Percentiles rank a stretch among this genome's conserved stretches.
Evolutionary conservation across 2,888 invertebrate genomes (phyloP).

Genomic region (Scaptodrosophila latifasciaeformis): DNA sequence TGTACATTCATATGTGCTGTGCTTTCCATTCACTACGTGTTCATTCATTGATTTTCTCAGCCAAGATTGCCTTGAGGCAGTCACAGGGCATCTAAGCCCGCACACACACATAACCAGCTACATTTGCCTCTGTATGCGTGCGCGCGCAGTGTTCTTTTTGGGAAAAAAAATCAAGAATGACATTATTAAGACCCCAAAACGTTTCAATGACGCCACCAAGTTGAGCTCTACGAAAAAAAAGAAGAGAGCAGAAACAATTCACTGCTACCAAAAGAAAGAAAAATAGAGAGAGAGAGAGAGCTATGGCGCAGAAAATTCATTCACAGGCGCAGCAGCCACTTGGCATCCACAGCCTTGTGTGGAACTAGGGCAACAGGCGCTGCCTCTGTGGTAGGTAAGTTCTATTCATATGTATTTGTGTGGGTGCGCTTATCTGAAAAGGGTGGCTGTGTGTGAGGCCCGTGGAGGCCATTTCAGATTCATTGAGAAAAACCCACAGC

Average conservation of each 20-base stretch:
- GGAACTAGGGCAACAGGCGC: slow-evolving; percentile 57
- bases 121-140: slow-evolving; percentile 1
- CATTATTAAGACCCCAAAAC: slow-evolving; percentile 23
- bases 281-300: neutral
- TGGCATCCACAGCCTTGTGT: slow-evolving; percentile 53
- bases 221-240: slow-evolving; percentile 39
- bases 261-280: slow-evolving; percentile 7
- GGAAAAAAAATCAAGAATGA: slow-evolving; percentile 30
- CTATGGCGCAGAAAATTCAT: slow-evolving; percentile 42
- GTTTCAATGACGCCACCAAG: slow-evolving; percentile 48
- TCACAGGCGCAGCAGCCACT: slow-evolving; percentile 49
- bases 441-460: slow-evolving; percentile 13
- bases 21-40: slow-evolving; percentile 18
- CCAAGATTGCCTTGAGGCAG: slow-evolving; percentile 24
- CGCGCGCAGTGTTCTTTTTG: neutral
- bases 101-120: slow-evolving; percentile 14
- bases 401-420: neutral
- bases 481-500: slow-evolving; percentile 56
- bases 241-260: slow-evolving; percentile 13
- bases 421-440: too few species aligned
- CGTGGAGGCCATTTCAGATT: slow-evolving; percentile 18
- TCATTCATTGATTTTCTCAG: slow-evolving; percentile 43
- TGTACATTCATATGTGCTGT: slow-evolving; percentile 5
- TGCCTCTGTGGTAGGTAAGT: slow-evolving; percentile 37
- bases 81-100: slow-evolving; percentile 9